phyloP scores from a whole-genome alignment of 2,888 invertebrate species.

The Nomada goodeniana region DNA sequence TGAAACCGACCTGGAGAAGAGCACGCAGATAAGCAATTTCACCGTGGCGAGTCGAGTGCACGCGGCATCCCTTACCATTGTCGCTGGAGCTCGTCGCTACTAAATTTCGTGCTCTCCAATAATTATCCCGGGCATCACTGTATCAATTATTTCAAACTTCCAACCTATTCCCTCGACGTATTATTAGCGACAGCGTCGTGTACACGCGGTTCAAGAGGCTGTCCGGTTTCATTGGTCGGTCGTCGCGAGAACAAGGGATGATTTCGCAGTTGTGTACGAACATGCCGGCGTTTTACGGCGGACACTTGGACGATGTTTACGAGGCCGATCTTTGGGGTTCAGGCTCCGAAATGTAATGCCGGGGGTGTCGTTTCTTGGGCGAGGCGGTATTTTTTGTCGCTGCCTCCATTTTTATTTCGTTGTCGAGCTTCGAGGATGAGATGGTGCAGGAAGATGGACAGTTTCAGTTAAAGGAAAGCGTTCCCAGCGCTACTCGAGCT shows the following conservation, averaged over 20 bases:
- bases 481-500: conserved; percentile 2
- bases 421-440: background rate
- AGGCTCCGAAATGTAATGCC: background rate
- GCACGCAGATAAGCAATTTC: conserved; percentile 51
- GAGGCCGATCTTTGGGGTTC: background rate
- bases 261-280: background rate
- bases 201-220: too few relatives aligned
- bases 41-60: conserved; percentile 31
- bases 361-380: background rate
- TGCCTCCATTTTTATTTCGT: background rate
- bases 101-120: too few relatives aligned
- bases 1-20: conserved; percentile 67
- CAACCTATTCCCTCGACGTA: too few relatives aligned
- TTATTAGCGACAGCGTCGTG: too few relatives aligned
- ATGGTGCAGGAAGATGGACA: conserved; percentile 3
- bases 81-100: too few relatives aligned
- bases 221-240: background rate
- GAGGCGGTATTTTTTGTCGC: background rate
- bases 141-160: too few relatives aligned
- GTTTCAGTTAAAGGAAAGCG: background rate
- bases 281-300: too few relatives aligned
- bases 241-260: background rate
- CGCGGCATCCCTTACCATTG: conserved; percentile 19
- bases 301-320: background rate
- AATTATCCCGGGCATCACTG: too few relatives aligned